Evolutionary conservation across 2,113 vertebrate species (phyloP).

Genomic region (Poecile atricapillus): DNA sequence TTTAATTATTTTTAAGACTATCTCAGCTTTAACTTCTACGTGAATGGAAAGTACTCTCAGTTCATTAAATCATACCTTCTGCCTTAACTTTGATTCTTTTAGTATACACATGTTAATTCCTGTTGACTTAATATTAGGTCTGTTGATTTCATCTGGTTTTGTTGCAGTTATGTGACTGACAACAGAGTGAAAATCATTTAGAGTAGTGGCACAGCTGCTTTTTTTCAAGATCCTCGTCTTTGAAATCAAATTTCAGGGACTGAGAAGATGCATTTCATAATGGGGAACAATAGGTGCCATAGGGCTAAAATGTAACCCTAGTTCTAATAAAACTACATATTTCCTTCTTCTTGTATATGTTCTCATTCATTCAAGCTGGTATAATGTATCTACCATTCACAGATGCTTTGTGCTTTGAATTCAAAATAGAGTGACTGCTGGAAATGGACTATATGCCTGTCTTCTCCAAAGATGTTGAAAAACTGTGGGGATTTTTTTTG

Average conservation of each 20-base stretch:
- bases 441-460: background rate
- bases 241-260: slow-evolving; percentile 22
- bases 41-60: background rate
- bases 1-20: background rate
- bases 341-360: background rate
- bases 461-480: slow-evolving; percentile 50
- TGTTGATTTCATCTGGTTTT: background rate
- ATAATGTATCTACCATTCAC: background rate
- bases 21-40: background rate
- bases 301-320: background rate
- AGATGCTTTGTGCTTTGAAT: slow-evolving; percentile 2
- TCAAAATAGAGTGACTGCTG: background rate
- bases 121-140: background rate
- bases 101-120: slow-evolving; percentile 21
- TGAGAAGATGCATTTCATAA: background rate
- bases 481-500: slow-evolving; percentile 25
- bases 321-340: slow-evolving; percentile 8
- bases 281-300: background rate
- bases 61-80: slow-evolving; percentile 6
- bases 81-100: slow-evolving; percentile 14
- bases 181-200: background rate
- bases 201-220: background rate
- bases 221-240: background rate
- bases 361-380: background rate
- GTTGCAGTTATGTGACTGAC: background rate